Evolutionary conservation across 53 echinoderm and acorn worm species (phyloP).

Genomic region (Luidia sarsii): DNA sequence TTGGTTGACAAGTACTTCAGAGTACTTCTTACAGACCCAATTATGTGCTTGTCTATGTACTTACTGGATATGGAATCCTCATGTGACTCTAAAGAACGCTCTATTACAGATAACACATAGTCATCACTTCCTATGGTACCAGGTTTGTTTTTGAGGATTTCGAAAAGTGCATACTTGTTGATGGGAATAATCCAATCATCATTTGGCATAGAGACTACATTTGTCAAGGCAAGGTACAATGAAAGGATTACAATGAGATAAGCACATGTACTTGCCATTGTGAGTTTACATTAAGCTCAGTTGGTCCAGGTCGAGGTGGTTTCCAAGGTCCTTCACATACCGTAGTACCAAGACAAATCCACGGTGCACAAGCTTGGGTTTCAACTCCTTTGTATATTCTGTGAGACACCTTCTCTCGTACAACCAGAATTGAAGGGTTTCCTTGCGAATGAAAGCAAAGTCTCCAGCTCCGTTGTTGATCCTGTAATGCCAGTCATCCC

Average conservation of each 20-base stretch:
- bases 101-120: background rate
- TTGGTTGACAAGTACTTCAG: background rate
- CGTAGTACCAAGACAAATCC: background rate
- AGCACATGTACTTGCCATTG: slow-evolving; percentile 1
- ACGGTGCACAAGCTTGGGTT: background rate
- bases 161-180: background rate
- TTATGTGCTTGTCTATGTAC: background rate
- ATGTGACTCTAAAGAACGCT: background rate
- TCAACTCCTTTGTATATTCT: background rate
- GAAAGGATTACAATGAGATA: background rate
- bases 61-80: background rate
- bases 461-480: slow-evolving; percentile 14
- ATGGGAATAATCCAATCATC: background rate
- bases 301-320: background rate
- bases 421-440: background rate
- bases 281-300: background rate
- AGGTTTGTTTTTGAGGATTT: background rate
- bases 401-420: background rate
- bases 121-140: background rate
- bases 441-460: background rate
- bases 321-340: slow-evolving; percentile 4
- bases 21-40: background rate
- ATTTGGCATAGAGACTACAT: background rate
- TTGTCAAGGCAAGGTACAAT: slow-evolving; percentile 9
- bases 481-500: background rate